These are phyloP conservation scores for Okamejei kenojei DNA, from an alignment of 2,797 vertebrate genomes.

Conservation along the genomic window DNA sequence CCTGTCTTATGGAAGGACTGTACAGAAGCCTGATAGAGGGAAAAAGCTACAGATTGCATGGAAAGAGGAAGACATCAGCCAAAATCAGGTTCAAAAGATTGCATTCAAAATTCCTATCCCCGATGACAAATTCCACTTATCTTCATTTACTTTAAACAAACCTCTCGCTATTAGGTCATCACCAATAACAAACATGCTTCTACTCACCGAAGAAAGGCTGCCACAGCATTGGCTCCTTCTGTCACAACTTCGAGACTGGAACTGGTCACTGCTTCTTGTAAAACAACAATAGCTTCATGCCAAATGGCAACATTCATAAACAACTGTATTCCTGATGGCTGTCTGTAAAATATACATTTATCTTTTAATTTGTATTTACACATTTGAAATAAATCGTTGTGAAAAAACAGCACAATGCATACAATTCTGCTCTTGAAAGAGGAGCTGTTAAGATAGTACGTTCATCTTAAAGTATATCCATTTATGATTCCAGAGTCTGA, in stretches of 20 bases:
- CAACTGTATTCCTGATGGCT: slow-evolving; percentile 71
- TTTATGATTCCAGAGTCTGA: neutral
- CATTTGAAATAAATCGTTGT: neutral
- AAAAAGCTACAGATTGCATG: neutral
- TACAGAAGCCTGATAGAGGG: too few relatives aligned
- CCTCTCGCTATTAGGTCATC: neutral
- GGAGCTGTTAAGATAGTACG: neutral
- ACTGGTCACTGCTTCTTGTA: slow-evolving; percentile 64
- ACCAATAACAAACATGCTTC: neutral
- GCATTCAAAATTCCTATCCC: neutral
- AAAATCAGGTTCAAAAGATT: neutral
- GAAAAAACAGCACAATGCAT: neutral
- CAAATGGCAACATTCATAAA: slow-evolving; percentile 70
- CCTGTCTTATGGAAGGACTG: too few relatives aligned
- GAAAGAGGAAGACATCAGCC: too few relatives aligned
- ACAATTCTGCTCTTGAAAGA: neutral
- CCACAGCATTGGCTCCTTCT: slow-evolving; percentile 65
- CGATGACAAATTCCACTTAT: neutral
- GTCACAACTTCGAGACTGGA: slow-evolving; percentile 69
- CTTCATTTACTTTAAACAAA: neutral
- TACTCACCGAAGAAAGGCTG: slow-evolving; percentile 75
- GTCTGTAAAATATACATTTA: slow-evolving; percentile 55
- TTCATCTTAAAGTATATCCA: neutral
- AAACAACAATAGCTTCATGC: slow-evolving; percentile 59
- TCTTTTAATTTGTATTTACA: neutral